Evolutionary conservation across 2,113 vertebrate genomes (phyloP).

Genomic region (Silurus asotus): DNA sequence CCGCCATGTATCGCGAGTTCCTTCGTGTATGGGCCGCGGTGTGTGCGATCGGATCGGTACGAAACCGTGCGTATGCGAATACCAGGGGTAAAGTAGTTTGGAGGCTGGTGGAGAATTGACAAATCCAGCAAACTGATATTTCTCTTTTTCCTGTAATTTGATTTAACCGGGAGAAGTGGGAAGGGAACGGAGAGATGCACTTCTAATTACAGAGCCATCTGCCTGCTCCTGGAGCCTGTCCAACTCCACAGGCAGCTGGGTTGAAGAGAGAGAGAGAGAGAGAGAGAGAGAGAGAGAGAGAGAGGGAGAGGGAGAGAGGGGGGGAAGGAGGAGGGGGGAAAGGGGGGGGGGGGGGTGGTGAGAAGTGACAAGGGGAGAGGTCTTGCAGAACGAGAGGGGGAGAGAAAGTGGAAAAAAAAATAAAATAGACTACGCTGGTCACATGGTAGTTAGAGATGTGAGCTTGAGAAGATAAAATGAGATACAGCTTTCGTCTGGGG

Average conservation of each 20-base stretch:
- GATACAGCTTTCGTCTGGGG: slow-evolving; percentile 41
- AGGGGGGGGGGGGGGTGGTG: slow-evolving; percentile 9
- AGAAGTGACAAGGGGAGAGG: slow-evolving; percentile 63
- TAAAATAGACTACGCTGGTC: slow-evolving; percentile 69
- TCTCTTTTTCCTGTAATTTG: slow-evolving; percentile 80
- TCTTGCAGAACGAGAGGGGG: slow-evolving; percentile 54
- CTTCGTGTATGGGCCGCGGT: slow-evolving; percentile 29
- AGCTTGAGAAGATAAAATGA: slow-evolving; percentile 64
- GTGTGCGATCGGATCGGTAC: slow-evolving; percentile 45
- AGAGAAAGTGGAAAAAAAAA: slow-evolving; percentile 19
- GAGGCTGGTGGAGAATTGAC: slow-evolving; percentile 69
- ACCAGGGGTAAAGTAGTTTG: slow-evolving; percentile 59
- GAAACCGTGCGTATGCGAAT: slow-evolving; percentile 21
- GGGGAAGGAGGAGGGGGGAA: neutral
- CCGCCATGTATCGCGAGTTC: neutral
- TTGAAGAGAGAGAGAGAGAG: slow-evolving; percentile 72
- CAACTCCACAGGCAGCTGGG: slow-evolving; percentile 85
- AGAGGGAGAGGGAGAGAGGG: slow-evolving; percentile 45
- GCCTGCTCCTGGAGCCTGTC: slow-evolving; percentile 82
- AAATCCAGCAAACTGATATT: slow-evolving; percentile 83
- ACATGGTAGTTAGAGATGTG: slow-evolving; percentile 71
- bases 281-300: slow-evolving; percentile 60
- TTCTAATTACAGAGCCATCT: slow-evolving; percentile 86
- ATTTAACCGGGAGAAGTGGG: slow-evolving; percentile 84
- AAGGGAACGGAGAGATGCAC: slow-evolving; percentile 81